Base-by-base conservation (phyloP, 2,113 vertebrate species). In the Centropristis striata region DNA sequence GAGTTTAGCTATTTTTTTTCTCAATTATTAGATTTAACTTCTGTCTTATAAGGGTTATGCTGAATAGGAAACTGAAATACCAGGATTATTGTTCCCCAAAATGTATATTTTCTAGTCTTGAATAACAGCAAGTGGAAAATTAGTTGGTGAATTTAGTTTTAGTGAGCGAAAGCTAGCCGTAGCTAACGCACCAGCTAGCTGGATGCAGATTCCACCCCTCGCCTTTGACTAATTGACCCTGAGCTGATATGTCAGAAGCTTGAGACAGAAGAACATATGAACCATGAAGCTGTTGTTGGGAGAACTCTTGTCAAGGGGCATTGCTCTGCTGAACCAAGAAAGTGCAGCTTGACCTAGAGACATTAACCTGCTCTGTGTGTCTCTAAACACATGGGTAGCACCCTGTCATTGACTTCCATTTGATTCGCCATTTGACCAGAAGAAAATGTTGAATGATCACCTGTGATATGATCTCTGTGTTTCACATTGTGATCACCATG, bases 221-320 rank as follows among this genome's bases (percentile, higher is more conserved):
- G 27, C 81, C 57, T 84, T 80, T 47, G 47, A 75, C 89, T 93
- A 94, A 94, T 92, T 94, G 92, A 94, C 88, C 84, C 86, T 86
- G 88, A 91, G 86, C 80, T 58, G 82, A 75, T 47, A 37, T 92
- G 90, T 91, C 88, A 86, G 76, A 51, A 16, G 66, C 72, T 81
- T 41, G 64, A 74, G 57, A 58, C 78, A 71, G 42, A 36, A 32
- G 68, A 84, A 81, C 83, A 68, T 46, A 71, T 59, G 46, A 84
- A 77, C 49, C 39, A 16, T 12, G 27, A 23, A 77, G 85, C 54
- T 57, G 51, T 51, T 78, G 61, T 61, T 66, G 49, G 42, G 54
- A 75, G 57, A 58, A 46, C 42, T 80, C 66, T 51, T 57, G 75
- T 32, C 36, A 41, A 23, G 55, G 47, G 71, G 36, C 28, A 21